These are phyloP conservation scores for Sesia apiformis DNA, from an alignment of 2,888 invertebrate genomes.

Conservation along the genomic window DNA sequence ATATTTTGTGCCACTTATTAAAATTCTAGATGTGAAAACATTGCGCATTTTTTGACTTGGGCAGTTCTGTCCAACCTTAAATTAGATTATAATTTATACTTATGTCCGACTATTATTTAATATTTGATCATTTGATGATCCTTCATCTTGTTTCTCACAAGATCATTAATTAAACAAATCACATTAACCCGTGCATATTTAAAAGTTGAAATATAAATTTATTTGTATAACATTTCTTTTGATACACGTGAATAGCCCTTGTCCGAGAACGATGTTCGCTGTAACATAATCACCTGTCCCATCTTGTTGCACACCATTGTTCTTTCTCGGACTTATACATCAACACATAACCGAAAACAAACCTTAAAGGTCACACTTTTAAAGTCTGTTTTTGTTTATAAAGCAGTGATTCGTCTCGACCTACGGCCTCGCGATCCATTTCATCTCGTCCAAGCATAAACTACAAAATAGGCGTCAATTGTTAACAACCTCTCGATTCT, in stretches of 20 bases:
- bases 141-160: no score
- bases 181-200: no score
- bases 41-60: no score
- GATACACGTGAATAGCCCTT: conserved; percentile 19
- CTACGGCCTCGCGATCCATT: conserved; percentile 67
- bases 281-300: conserved; percentile 50
- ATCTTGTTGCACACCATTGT: conserved; percentile 53
- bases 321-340: conserved; percentile 18
- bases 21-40: no score
- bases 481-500: conserved; percentile 70
- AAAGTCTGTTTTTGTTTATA: background rate
- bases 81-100: no score
- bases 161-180: no score
- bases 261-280: conserved; percentile 29
- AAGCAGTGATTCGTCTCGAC: conserved; percentile 8
- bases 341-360: conserved; percentile 5
- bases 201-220: background rate
- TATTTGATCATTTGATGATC: no score
- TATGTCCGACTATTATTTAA: no score
- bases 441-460: conserved; percentile 66
- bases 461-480: conserved; percentile 67
- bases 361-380: background rate
- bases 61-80: no score
- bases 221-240: conserved; percentile 4
- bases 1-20: no score